These are phyloP conservation scores for Rhineura floridana DNA, from an alignment of 2,113 vertebrate species.

Conservation along the genomic window DNA sequence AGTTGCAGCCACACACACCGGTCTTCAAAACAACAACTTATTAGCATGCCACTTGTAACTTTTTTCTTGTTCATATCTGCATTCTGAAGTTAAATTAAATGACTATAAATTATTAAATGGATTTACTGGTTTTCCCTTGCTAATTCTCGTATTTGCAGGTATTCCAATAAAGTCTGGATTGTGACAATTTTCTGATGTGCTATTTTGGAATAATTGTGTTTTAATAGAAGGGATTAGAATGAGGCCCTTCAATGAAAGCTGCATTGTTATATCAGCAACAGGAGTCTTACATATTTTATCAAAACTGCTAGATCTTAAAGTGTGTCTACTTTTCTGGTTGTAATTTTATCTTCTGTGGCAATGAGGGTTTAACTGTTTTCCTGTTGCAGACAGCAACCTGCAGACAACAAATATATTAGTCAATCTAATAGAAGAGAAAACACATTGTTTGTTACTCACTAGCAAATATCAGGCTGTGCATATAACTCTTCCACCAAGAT, in stretches of 20 bases:
- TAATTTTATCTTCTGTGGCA: not conserved
- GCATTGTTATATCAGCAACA: not conserved
- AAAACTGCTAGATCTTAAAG: not conserved
- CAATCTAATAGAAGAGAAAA: conserved; percentile 5
- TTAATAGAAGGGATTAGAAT: conserved; percentile 6
- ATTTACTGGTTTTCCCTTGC: not conserved
- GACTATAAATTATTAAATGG: not conserved
- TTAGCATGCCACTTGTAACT: not conserved
- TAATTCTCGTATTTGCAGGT: conserved; percentile 15
- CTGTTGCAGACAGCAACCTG: not conserved
- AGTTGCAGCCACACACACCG: too few relatives aligned
- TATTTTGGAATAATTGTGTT: conserved; percentile 8
- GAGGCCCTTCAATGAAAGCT: not conserved
- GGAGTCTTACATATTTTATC: not conserved
- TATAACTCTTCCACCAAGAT: not conserved
- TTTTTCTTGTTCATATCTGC: not conserved
- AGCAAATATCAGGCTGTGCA: not conserved
- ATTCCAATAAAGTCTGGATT: not conserved
- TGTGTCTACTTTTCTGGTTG: not conserved
- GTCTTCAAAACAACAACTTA: not conserved
- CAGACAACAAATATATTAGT: conserved; percentile 1
- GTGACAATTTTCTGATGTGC: conserved; percentile 6
- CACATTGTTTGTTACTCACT: not conserved
- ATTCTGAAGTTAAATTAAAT: not conserved
- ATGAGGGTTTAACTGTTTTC: conserved; percentile 12